Evolutionary conservation across 1,140 invertebrate genomes (phyloP).

Genomic region (Parasteatoda tepidariorum): DNA sequence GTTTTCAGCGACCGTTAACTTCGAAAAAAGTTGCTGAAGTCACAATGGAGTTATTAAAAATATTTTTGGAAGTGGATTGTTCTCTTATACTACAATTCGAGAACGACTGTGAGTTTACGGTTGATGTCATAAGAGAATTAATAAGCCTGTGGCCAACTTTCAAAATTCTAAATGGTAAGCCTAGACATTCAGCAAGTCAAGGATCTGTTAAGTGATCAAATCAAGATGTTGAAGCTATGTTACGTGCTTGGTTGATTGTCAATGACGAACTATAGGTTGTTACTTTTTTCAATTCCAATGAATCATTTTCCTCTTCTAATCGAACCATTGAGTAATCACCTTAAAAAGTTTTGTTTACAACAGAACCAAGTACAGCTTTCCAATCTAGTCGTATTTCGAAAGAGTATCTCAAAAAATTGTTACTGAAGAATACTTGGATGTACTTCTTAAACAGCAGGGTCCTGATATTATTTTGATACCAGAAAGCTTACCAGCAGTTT

Average conservation of each 20-base stretch:
- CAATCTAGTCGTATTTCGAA: conserved; percentile 26
- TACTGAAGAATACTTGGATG: conserved; percentile 22
- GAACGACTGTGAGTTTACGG: conserved; percentile 61
- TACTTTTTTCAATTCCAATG: conserved; percentile 44
- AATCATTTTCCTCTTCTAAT: conserved; percentile 16
- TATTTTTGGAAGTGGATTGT: conserved; percentile 64
- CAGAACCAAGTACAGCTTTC: conserved; percentile 27
- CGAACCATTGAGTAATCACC: conserved; percentile 12
- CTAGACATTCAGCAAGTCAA: conserved; percentile 64
- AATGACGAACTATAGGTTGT: conserved; percentile 59
- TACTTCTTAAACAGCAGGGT: conserved; percentile 45
- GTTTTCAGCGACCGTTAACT: not conserved
- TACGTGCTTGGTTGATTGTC: conserved; percentile 33
- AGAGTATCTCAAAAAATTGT: conserved; percentile 3
- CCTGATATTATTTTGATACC: conserved; percentile 33
- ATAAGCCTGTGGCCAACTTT: conserved; percentile 63
- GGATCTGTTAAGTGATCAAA: conserved; percentile 64
- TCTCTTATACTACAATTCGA: conserved; percentile 63
- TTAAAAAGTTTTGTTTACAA: conserved; percentile 22
- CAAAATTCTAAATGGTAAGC: conserved; percentile 60
- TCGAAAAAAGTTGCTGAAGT: conserved; percentile 54
- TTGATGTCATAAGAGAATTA: conserved; percentile 66
- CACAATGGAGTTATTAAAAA: conserved; percentile 63
- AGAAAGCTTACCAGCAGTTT: conserved; percentile 43
- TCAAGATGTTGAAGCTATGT: conserved; percentile 60